Evolutionary conservation across 2,888 invertebrate species (phyloP).

Genomic region (Caenorhabditis sp.): DNA sequence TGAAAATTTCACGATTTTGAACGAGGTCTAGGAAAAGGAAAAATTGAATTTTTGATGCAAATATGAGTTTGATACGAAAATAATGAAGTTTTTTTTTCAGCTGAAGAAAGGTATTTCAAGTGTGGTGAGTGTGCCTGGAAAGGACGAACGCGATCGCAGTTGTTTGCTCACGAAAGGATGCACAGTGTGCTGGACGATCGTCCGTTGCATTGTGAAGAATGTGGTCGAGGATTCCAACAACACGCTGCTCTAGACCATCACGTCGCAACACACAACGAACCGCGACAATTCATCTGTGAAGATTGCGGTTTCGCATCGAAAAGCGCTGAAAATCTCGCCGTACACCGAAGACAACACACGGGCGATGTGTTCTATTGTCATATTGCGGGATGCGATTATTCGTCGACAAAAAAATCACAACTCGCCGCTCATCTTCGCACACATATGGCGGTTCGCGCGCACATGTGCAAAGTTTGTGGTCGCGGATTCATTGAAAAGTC

Average conservation of each 20-base stretch:
- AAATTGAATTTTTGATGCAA: too few species aligned
- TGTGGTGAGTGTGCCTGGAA: slow-evolving; percentile 69
- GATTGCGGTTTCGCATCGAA: slow-evolving; percentile 79
- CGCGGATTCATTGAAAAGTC: slow-evolving; percentile 79
- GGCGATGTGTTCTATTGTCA: slow-evolving; percentile 78
- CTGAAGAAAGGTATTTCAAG: slow-evolving; percentile 73
- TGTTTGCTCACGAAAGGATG: slow-evolving; percentile 77
- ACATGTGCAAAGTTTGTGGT: slow-evolving; percentile 75
- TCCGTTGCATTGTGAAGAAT: slow-evolving; percentile 75
- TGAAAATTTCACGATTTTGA: too few species aligned
- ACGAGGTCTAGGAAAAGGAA: too few species aligned
- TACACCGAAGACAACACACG: slow-evolving; percentile 78
- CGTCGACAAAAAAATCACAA: slow-evolving; percentile 76
- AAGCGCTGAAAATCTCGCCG: slow-evolving; percentile 77
- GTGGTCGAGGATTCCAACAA: slow-evolving; percentile 76
- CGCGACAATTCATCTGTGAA: slow-evolving; percentile 77
- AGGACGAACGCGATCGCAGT: slow-evolving; percentile 70
- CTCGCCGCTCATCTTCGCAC: slow-evolving; percentile 78
- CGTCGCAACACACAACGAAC: slow-evolving; percentile 47
- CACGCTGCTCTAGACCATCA: slow-evolving; percentile 77
- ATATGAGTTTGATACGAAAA: not conserved
- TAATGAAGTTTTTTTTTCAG: slow-evolving; percentile 39
- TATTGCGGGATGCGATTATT: slow-evolving; percentile 46
- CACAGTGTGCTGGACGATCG: slow-evolving; percentile 75
- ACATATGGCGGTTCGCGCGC: slow-evolving; percentile 74